phyloP scores from a whole-genome alignment of 2,888 invertebrate species.

The Tachina lurida region DNA sequence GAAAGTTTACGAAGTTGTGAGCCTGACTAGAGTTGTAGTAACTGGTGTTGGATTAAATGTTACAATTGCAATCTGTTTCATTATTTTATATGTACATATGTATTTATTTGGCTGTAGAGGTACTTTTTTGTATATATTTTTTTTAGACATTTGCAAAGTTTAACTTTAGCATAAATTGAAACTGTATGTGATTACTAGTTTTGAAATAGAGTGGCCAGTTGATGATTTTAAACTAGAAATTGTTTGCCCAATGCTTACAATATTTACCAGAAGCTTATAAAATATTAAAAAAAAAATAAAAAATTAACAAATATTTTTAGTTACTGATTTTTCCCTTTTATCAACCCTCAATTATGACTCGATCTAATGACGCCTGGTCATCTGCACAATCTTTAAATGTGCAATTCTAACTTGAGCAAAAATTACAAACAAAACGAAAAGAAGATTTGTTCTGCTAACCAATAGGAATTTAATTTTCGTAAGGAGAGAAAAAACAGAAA shows the following conservation, averaged over 20 bases:
- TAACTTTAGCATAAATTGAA: conserved; percentile 8
- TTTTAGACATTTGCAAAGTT: neutral
- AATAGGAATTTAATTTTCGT: neutral
- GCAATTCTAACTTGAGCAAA: conserved; percentile 44
- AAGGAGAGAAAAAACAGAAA: neutral
- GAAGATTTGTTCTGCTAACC: conserved; percentile 29
- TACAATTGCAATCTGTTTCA: conserved; percentile 44
- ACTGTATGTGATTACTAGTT: neutral
- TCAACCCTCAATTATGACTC: neutral
- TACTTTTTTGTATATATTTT: neutral
- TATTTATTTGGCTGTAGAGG: neutral
- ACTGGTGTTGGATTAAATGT: conserved; percentile 34
- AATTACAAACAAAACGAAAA: conserved; percentile 53
- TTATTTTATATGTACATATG: conserved; percentile 9
- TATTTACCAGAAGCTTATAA: too few relatives aligned
- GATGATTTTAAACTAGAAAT: too few relatives aligned
- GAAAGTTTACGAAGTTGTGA: conserved; percentile 33
- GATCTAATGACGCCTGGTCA: conserved; percentile 22
- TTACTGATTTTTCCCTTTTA: neutral
- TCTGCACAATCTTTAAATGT: conserved; percentile 14
- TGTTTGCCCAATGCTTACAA: too few relatives aligned
- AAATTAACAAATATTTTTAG: neutral
- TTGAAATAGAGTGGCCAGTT: neutral
- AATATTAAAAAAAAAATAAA: neutral
- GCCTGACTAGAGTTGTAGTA: conserved; percentile 40